phyloP scores from a whole-genome alignment of 2,113 vertebrate genomes.

The Felis catus region DNA sequence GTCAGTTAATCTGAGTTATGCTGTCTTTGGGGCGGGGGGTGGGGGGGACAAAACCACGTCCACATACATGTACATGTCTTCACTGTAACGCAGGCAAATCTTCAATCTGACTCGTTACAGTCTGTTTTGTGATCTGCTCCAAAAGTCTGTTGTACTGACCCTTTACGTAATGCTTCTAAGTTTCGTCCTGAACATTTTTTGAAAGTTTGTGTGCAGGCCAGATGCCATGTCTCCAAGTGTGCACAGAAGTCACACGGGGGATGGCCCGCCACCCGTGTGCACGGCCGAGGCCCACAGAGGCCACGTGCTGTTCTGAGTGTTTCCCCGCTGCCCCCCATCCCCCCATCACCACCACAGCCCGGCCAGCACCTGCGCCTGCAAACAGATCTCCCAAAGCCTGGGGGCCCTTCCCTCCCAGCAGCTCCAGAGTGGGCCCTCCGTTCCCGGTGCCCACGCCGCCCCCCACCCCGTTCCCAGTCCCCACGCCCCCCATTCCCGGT shows the following conservation, averaged over 20 bases:
- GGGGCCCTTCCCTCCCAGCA: not conserved
- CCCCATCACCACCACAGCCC: not conserved
- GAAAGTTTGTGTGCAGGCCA: not conserved
- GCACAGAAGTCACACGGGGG: not conserved
- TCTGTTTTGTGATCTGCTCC: not conserved
- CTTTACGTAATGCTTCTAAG: not conserved
- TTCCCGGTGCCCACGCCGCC: fast-evolving
- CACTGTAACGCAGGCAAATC: not conserved
- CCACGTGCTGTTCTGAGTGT: not conserved
- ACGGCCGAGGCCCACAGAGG: not conserved
- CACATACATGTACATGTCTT: not conserved
- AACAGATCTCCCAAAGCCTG: not conserved
- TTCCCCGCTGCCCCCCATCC: not conserved
- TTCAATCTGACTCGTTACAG: not conserved
- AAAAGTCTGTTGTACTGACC: not conserved
- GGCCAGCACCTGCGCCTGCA: not conserved
- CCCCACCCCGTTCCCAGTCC: too few species aligned
- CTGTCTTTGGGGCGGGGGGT: not conserved
- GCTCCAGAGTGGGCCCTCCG: too few species aligned
- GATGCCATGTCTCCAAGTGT: not conserved
- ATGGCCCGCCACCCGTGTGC: not conserved
- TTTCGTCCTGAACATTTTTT: not conserved
- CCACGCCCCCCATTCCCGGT: too few species aligned
- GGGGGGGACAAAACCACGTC: not conserved
- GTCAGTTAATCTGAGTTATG: not conserved